Conservation (phyloP, 2,888 invertebrate species). For the Tupiocoris notatus region DNA sequence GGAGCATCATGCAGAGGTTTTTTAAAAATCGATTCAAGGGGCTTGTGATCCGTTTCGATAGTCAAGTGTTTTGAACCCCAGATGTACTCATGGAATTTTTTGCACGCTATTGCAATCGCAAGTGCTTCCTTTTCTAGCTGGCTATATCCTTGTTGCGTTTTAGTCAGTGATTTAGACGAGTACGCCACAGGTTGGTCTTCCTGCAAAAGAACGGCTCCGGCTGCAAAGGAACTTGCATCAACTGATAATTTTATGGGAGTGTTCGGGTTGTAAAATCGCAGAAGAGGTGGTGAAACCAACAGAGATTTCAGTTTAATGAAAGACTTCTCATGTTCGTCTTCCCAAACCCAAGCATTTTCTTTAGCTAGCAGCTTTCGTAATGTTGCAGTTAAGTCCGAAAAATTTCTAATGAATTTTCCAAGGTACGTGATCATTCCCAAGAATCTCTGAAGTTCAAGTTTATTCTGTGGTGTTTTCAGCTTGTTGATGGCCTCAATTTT, state of each 20-base stretch:
- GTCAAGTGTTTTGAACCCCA: too few species aligned
- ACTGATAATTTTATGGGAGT: not conserved
- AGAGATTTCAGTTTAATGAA: not conserved
- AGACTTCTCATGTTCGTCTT: not conserved
- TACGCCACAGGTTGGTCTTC: not conserved
- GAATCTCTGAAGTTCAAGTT: too few species aligned
- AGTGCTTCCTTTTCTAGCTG: slow-evolving; percentile 3
- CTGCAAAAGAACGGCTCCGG: too few species aligned
- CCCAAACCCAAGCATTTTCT: too few species aligned
- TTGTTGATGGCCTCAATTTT: too few species aligned
- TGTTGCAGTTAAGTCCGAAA: not conserved
- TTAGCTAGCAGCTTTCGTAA: not conserved
- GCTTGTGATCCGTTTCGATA: too few species aligned
- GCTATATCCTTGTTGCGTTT: not conserved
- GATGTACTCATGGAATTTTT: not conserved
- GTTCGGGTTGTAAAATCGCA: not conserved
- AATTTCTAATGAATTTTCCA: not conserved
- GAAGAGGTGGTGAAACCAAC: not conserved
- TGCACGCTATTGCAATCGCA: not conserved
- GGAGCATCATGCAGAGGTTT: slow-evolving; percentile 12
- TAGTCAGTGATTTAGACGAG: not conserved
- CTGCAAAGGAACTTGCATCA: too few species aligned
- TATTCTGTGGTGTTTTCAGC: too few species aligned
- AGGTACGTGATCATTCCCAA: too few species aligned
- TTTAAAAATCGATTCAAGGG: slow-evolving; percentile 4